Conservation (phyloP, 2,113 vertebrate species). For the Pseudorasbora parva region DNA sequence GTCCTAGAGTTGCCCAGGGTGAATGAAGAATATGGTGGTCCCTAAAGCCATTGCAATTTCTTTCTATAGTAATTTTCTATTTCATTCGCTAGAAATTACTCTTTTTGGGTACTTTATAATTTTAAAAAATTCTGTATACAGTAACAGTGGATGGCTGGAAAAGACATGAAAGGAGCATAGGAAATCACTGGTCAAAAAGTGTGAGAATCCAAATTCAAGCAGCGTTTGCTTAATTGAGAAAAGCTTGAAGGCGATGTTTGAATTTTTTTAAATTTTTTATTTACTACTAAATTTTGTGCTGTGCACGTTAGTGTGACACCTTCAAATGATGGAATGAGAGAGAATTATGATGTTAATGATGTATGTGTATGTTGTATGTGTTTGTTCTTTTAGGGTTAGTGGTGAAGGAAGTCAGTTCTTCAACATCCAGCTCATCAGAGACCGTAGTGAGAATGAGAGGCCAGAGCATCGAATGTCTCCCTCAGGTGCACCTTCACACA, state of each 20-base stretch:
- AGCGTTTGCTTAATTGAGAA: neutral
- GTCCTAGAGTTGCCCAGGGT: neutral
- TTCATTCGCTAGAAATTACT: neutral
- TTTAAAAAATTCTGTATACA: neutral
- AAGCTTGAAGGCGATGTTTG: neutral
- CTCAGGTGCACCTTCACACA: slow-evolving; percentile 82
- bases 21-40: neutral
- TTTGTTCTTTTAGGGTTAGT: slow-evolving; percentile 81
- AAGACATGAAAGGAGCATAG: neutral
- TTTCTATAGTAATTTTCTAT: too few relatives aligned
- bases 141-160: neutral
- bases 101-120: neutral
- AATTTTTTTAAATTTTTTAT: neutral
- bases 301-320: neutral
- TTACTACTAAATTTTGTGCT: neutral
- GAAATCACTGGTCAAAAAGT: neutral
- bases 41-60: neutral
- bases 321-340: neutral
- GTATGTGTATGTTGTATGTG: neutral
- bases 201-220: neutral
- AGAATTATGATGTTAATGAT: neutral
- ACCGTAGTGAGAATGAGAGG: slow-evolving; percentile 95
- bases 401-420: slow-evolving; percentile 94
- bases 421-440: slow-evolving; percentile 96
- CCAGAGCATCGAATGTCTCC: slow-evolving; percentile 95